Percentiles rank a stretch among this genome's conserved stretches.
Conservation (phyloP, 2,888 invertebrate species). For the Blomia tropicalis region DNA sequence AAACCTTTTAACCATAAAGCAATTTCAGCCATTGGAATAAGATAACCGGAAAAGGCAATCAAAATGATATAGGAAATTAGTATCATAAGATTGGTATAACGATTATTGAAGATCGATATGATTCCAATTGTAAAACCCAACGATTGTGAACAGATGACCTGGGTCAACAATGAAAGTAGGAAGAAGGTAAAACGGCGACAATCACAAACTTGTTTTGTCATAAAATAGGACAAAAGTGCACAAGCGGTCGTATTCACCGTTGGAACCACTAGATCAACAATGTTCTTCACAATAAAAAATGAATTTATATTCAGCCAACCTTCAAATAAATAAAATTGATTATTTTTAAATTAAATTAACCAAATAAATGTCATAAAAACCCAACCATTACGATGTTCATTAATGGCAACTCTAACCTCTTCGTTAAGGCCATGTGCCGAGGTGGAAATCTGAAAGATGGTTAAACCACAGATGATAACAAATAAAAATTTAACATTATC, state of each 20-base stretch:
- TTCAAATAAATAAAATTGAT: not conserved
- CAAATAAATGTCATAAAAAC: not conserved
- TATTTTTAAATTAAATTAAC: not conserved
- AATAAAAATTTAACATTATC: constrained; percentile 3
- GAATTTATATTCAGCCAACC: constrained; percentile 6
- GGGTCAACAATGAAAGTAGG: not conserved
- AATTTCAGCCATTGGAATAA: not conserved
- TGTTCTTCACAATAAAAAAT: not conserved
- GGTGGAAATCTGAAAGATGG: not conserved
- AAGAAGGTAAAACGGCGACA: not conserved
- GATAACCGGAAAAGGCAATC: not conserved
- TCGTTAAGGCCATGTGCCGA: not conserved
- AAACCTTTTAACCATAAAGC: not conserved
- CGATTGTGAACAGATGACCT: not conserved
- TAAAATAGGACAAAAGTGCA: not conserved
- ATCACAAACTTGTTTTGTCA: not conserved
- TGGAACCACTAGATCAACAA: not conserved
- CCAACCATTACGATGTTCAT: constrained; percentile 16
- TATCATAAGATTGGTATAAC: not conserved
- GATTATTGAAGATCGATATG: not conserved
- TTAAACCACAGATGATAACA: not conserved
- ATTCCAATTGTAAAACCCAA: not conserved
- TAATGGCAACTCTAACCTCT: constrained; percentile 1
- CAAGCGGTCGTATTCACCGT: not conserved
- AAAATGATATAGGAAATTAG: not conserved